phyloP scores from a whole-genome alignment of 2,797 vertebrate genomes.

The Vireo griseus region DNA sequence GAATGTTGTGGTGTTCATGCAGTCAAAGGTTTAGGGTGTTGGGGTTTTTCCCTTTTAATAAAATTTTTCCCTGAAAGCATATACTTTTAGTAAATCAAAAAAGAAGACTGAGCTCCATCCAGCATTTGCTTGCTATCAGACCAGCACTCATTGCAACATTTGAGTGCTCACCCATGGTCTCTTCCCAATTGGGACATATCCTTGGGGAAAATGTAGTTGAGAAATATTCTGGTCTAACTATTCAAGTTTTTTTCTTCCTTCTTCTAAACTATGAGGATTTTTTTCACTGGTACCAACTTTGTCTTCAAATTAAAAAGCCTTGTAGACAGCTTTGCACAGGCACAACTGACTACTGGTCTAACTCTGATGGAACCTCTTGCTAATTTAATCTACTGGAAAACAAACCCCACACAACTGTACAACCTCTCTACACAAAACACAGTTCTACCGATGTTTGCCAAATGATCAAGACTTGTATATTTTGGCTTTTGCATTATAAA shows the following conservation, averaged over 20 bases:
- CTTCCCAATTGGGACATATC: background rate
- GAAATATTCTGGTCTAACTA: background rate
- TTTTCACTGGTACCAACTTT: background rate
- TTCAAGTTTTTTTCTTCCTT: background rate
- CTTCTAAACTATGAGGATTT: background rate
- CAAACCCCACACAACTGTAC: background rate
- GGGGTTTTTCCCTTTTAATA: background rate
- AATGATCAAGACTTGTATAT: background rate
- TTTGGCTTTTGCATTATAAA: slow-evolving; percentile 42
- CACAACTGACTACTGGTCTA: background rate
- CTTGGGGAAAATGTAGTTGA: background rate
- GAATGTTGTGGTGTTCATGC: background rate
- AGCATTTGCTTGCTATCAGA: background rate
- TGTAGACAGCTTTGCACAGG: background rate
- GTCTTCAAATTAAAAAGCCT: background rate
- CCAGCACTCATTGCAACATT: rapidly evolving
- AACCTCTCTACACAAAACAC: background rate
- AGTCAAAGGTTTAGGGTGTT: background rate
- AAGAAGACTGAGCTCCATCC: background rate
- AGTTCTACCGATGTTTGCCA: background rate
- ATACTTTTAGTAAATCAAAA: background rate
- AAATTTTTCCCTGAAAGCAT: background rate
- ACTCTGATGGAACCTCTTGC: background rate
- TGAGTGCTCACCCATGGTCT: background rate
- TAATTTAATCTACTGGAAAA: slow-evolving; percentile 5